Evolutionary conservation across 2,797 vertebrate species (phyloP), one percentile per base, ranked within the genome.

Genomic region (Artibeus lituratus): DNA sequence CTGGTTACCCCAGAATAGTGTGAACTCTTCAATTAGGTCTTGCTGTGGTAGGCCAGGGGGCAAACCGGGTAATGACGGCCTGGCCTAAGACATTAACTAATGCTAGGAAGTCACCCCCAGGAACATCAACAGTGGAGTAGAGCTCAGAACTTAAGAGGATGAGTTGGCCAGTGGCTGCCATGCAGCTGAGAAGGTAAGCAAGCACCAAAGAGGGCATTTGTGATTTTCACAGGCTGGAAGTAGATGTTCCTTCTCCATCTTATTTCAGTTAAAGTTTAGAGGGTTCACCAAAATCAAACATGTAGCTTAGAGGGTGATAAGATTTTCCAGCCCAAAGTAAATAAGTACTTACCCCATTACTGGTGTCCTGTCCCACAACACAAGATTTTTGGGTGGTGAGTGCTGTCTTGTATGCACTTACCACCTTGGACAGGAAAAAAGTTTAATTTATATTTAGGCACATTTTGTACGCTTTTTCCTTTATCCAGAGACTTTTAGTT

Each of bases 371-470:
- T 49, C 51, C 59, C 77, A 70, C 15, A 22, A 67, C 14, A 51
- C 53, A 24, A 7, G 62, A 3, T 69, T 70, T 16, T 4, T 10
- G 47, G 76, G 72, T 39, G 16, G 49, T 7, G 35, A 85, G n/a
- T 39, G 70, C 47, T 57, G 44, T 69, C 73, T 7, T 62, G 35
- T n/a, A 24, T 57, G 73, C 87, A 95, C 83, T 88, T 53, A 51
- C 3, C n/a, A 59, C 91, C 57, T 32, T 84, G 22, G 84, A 91
- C 91, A 77, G 80, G 39, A 93, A 94, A 59, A 73, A 73, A 42
- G 90, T 94, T 98, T 99, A 99, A 99, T 99, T 99, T 99, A 99
- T 99, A 99, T 98, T 98, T 98, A 88, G 98, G 98, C 98, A 99
- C 98, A 98, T 98, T 98, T 99, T 99, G 98, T 99, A 99, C 98